Evolutionary conservation across 2,113 vertebrate genomes (phyloP), one percentile per base, ranked within the genome.

Genomic region (Anguilla japonica): DNA sequence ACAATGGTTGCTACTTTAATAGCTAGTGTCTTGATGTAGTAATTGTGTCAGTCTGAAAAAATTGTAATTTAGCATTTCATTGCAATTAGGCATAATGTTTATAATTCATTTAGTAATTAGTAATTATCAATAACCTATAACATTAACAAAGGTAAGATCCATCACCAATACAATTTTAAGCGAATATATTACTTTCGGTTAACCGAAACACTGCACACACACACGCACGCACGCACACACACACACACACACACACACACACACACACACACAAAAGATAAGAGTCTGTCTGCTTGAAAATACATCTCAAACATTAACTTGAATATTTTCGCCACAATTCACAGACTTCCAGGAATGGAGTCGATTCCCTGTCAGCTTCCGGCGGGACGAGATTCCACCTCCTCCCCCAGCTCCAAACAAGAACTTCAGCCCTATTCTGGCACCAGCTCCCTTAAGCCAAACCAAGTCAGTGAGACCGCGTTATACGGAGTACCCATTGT

Each of bases 401-500:
- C 97, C 89, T 96, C 98, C 86, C 97, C 98, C 82, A 95, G 91
- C 91, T 96, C 95, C 15, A 98, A 98, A 92, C 97, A 96, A 91
- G 97, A 97, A 92, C 92, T 97, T 81, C 96, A 96, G 92, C 91
- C 92, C 84, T 98, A 97, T 92, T 94, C 97, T 34, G 92, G 96
- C 87, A 93, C 96, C 94, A 94, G 93, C 93, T 93, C 96, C 88
- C 96, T 98, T 87, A 99, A 98, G 88, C 97, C 98, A 40, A 99
- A 99, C 94, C 97, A 98, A 91, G 98, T 99, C 92, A 97, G 98
- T 41, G 97, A 99, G 95, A 97, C 97, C 53, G 96, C 96, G 14
- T 94, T 99, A 92, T 99, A 99, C 92, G 98, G 97, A 78, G 97
- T 99, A 56, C 97, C 97, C 91, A 98, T 99, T 91, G 98, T 99